Base-by-base conservation (phyloP, 2,888 invertebrate species). In the Eretmocerus hayati region DNA sequence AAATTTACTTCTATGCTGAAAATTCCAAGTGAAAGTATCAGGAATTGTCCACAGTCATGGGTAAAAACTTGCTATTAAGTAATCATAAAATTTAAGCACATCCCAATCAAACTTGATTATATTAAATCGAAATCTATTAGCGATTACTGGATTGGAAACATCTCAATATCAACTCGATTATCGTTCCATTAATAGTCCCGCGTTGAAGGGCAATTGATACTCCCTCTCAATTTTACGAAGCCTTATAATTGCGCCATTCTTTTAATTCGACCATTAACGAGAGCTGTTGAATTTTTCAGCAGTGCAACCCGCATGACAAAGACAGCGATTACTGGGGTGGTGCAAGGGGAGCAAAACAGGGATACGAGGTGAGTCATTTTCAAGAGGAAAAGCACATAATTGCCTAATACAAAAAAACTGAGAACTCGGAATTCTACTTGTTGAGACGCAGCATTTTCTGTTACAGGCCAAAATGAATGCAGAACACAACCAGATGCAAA, bases 381-480 rank as follows among this genome's bases (percentile, higher is more conserved):
- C 51, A 47, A 53, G 52, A 52, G 23, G 49, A 53, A 52, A 54
- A 49, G 37, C 46, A 51, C 53, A 50, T 54, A 52, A 53, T 54
- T 55, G 42, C n/a, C 46, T 50, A 42, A 41, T 52, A 48, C 46
- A 23, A 36, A 56, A 47, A 48, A 9, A n/a, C 35, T 40, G 41
- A 44, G 52, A 43, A 37, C 54, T 53, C 51, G 36, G n/a, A 42
- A 62, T 67, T 66, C 65, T 65, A 68, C 62, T 64, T 68, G 59
- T 61, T 71, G 63, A 69, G 63, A 61, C 62, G 59, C 58, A 71
- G 71, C 71, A 71, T 61, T 69, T 70, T 66, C 56, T 71, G 67
- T 72, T 72, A 56, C 70, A 72, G 70, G 77, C 77, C 47, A 77
- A 78, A 62, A 78, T 78, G 77, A 76, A 74, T 59, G 69, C 71